These are phyloP conservation scores for Triops longicaudatus DNA, from an alignment of 1,140 invertebrate species.

Conservation along the genomic window DNA sequence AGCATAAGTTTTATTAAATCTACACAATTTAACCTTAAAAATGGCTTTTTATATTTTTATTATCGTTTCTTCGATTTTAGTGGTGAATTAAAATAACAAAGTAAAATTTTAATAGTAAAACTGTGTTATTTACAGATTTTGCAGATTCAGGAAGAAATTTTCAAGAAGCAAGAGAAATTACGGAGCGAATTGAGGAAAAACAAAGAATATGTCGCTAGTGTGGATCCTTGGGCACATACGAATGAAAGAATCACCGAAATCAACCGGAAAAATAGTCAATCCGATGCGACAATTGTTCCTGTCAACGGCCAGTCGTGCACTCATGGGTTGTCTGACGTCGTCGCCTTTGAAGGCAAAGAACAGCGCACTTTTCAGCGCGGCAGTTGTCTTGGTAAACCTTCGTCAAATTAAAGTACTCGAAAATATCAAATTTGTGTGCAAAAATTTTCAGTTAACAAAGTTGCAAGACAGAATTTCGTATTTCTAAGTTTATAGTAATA, in stretches of 20 bases:
- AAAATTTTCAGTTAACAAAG: too few species aligned
- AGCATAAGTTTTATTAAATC: neutral
- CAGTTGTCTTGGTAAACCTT: neutral
- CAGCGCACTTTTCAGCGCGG: neutral
- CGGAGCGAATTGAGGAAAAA: conserved; percentile 19
- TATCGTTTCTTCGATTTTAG: neutral
- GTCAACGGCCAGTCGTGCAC: neutral
- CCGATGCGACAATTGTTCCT: neutral
- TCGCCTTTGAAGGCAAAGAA: conserved; percentile 1
- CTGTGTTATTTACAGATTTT: conserved; percentile 45
- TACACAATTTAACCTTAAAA: too few species aligned
- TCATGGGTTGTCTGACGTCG: neutral
- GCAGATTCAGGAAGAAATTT: conserved; percentile 58
- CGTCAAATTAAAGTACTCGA: too few species aligned
- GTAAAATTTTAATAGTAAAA: too few species aligned
- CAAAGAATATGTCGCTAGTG: neutral
- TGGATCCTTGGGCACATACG: neutral
- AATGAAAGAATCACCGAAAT: conserved; percentile 7
- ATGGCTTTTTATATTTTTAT: conserved; percentile 16
- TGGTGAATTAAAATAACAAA: too few species aligned
- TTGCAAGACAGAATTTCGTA: neutral
- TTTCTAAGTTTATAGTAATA: too few species aligned
- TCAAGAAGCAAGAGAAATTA: conserved; percentile 54
- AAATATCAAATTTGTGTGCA: too few species aligned
- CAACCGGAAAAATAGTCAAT: neutral